A percentile compares a stretch with the other conserved stretches of the same genome.
Evolutionary conservation across 2,797 vertebrate genomes (phyloP).

Genomic region (Amniataba percoides): DNA sequence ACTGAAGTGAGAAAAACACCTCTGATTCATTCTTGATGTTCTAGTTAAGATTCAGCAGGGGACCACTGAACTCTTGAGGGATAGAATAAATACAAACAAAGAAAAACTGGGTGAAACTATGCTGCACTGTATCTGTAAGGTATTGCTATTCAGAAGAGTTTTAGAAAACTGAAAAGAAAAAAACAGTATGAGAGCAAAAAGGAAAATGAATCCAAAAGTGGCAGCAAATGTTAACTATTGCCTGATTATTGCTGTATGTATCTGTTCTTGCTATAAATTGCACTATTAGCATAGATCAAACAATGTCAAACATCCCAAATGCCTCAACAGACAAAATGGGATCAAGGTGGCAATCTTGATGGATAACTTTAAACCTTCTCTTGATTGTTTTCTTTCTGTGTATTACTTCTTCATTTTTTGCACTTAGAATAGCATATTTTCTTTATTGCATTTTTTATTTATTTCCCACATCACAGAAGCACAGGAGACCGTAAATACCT

Average conservation of each 20-base stretch:
- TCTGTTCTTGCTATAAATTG: not conserved
- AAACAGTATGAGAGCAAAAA: not conserved
- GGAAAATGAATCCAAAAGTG: not conserved
- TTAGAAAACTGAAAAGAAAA: not conserved
- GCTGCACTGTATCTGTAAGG: not conserved
- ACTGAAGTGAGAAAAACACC: not conserved
- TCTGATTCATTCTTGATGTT: not conserved
- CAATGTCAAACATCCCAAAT: not conserved
- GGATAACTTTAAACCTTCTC: not conserved
- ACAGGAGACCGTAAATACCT: slow-evolving; percentile 3
- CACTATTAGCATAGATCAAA: not conserved
- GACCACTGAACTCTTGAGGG: not conserved
- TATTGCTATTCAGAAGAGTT: not conserved
- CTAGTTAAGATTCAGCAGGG: not conserved
- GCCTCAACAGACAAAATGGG: not conserved
- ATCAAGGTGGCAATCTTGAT: not conserved
- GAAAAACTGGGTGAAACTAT: not conserved
- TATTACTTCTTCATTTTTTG: not conserved
- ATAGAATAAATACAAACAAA: not conserved
- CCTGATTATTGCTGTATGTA: not conserved
- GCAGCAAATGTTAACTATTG: not conserved
- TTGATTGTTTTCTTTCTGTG: not conserved
- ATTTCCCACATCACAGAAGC: not conserved
- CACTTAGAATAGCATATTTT: not conserved
- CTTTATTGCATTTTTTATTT: not conserved